A percentile compares a stretch with the other conserved stretches of the same genome.
Evolutionary conservation across 2,797 vertebrate species (phyloP).

Genomic region (Apogon hyalosoma): DNA sequence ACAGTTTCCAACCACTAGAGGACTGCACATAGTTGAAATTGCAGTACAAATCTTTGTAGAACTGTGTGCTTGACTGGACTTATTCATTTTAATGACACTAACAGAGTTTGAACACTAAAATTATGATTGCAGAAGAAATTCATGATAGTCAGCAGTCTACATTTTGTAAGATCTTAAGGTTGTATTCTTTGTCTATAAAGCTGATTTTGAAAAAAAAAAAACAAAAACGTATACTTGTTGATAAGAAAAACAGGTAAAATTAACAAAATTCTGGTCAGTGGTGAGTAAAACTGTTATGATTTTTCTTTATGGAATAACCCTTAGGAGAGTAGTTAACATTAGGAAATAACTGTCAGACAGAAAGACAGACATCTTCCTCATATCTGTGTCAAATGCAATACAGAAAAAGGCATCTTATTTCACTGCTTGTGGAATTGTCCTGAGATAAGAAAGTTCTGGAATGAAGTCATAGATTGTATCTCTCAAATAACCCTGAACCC

Average conservation of each 20-base stretch:
- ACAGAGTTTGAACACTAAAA: neutral
- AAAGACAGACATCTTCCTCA: neutral
- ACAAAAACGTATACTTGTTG: neutral
- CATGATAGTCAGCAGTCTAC: neutral
- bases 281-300: neutral
- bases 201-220: neutral
- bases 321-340: constrained; percentile 1
- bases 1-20: constrained; percentile 54
- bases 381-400: neutral
- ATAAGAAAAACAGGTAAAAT: neutral
- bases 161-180: too few relatives aligned
- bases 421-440: neutral
- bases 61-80: neutral
- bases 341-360: neutral
- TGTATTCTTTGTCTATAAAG: too few relatives aligned
- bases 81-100: neutral
- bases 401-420: neutral
- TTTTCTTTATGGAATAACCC: constrained; percentile 12
- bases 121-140: neutral
- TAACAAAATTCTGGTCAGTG: neutral
- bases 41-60: neutral
- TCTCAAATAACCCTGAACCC: neutral
- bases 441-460: constrained; percentile 12
- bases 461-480: neutral
- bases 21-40: constrained; percentile 39